Evolutionary conservation across 2,888 invertebrate genomes (phyloP), one percentile per base, ranked within the genome.

Genomic region (Leptogaster cylindrica): DNA sequence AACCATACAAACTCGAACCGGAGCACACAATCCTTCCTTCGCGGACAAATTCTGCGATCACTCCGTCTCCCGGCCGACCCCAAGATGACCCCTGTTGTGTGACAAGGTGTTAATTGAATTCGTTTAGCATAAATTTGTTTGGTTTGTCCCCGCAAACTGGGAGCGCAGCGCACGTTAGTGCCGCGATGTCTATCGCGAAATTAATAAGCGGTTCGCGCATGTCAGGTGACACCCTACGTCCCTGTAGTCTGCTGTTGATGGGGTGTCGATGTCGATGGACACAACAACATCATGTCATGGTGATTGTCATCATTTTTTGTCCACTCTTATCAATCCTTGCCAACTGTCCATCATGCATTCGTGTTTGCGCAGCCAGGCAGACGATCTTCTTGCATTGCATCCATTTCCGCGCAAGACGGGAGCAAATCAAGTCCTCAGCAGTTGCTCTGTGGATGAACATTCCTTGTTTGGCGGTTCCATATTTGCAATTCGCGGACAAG

Each of bases 21-120:
- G 23, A 25, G 12, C 18, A 12, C 16, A 1, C 16, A 36, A 7
- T 4, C 12, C 14, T 12, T 23, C 7, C 12, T 14, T 10, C 1
- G 25, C 10, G 12, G n/a, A 39, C 18, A 55, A 31, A 39, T 39
- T 39, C 36, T n/a, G n/a, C n/a, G n/a, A n/a, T n/a, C n/a, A n/a
- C n/a, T n/a, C n/a, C n/a, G 58, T 12, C 27, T n/a, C 20, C 58
- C 58, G 16, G 23, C 23, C 23, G 46, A 46, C 12, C 8, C 58
- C 14, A 31, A 27, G 65, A 27, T 61, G 55, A 65, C 36, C 48
- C 39, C 65, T 58, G 39, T 50, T 44, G 28, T 31, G 44, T 63
- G 68, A 68, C 68, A 68, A 68, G 66, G 68, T 68, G 68, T 68
- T 68, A 68, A 68, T 68, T 63, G 63, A 61, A 61, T 50, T 52